These are phyloP conservation scores for Nebria salina DNA, from an alignment of 2,888 invertebrate genomes.

Conservation along the genomic window DNA sequence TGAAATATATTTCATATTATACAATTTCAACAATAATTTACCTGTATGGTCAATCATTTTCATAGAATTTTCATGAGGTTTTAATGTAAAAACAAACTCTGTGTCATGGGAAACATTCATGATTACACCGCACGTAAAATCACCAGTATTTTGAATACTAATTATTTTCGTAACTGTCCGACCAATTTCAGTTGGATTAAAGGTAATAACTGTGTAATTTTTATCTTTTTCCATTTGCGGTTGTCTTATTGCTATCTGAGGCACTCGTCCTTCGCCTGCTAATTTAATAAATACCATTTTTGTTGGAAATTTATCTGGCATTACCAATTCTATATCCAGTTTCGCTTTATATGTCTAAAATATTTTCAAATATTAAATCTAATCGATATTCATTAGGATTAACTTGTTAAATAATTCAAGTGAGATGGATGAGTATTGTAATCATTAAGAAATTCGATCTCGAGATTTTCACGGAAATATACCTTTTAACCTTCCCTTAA, in stretches of 20 bases:
- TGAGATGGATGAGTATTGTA: no score
- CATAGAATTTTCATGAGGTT: conserved; percentile 37
- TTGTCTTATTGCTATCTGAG: conserved; percentile 60
- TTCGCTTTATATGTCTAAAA: conserved; percentile 54
- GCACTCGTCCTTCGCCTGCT: conserved; percentile 61
- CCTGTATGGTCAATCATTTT: conserved; percentile 40
- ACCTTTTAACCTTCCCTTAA: no score
- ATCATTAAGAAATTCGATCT: no score
- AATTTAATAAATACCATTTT: conserved; percentile 56
- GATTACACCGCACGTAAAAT: conserved; percentile 59
- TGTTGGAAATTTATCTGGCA: conserved; percentile 50
- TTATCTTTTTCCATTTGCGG: conserved; percentile 52
- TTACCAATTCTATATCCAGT: conserved; percentile 53
- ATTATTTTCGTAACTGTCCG: conserved; percentile 52
- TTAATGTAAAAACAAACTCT: conserved; percentile 48
- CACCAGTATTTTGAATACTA: conserved; percentile 60
- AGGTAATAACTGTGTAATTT: conserved; percentile 54
- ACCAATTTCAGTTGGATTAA: conserved; percentile 57
- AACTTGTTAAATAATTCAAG: no score
- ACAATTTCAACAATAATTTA: conserved; percentile 10
- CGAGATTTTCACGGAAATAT: no score
- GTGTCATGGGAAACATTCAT: conserved; percentile 57
- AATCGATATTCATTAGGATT: no score
- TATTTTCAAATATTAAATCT: neutral
- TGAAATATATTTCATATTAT: neutral